phyloP scores from a whole-genome alignment of 2,888 invertebrate species.

The Venusia cambrica region DNA sequence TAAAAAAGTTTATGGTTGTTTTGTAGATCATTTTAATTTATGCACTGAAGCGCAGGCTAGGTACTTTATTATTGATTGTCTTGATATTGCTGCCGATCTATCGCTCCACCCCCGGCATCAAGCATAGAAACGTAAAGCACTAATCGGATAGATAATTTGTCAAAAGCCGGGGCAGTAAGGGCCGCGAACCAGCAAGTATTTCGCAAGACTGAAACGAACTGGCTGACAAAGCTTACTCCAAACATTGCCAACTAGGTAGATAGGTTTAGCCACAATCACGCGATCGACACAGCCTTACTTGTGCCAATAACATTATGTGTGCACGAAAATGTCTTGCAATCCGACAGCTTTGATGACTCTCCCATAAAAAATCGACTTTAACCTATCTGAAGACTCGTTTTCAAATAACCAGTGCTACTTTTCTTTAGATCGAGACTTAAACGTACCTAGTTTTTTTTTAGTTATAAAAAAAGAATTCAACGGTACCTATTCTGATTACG shows the following conservation, averaged over 20 bases:
- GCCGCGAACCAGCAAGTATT: constrained; percentile 54
- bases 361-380: constrained; percentile 29
- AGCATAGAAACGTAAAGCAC: constrained; percentile 20
- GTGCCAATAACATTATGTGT: constrained; percentile 48
- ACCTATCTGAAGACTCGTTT: constrained; percentile 21
- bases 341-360: constrained; percentile 16
- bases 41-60: too few species aligned
- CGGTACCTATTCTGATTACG: constrained; percentile 5
- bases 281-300: constrained; percentile 55
- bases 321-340: constrained; percentile 39
- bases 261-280: constrained; percentile 70
- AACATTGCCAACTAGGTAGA: constrained; percentile 66
- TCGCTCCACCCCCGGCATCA: constrained; percentile 23
- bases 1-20: constrained; percentile 8
- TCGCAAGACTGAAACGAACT: constrained; percentile 66
- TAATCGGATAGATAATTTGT: constrained; percentile 25
- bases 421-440: constrained; percentile 3
- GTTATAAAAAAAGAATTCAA: not conserved
- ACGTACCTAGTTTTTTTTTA: not conserved
- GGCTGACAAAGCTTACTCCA: constrained; percentile 58
- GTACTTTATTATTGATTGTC: too few species aligned
- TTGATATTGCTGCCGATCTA: constrained; percentile 15
- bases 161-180: constrained; percentile 31
- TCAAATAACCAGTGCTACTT: too few species aligned
- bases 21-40: constrained; percentile 5